These are phyloP conservation scores for Pammene aurita DNA, from an alignment of 2,888 invertebrate genomes.

Conservation along the genomic window DNA sequence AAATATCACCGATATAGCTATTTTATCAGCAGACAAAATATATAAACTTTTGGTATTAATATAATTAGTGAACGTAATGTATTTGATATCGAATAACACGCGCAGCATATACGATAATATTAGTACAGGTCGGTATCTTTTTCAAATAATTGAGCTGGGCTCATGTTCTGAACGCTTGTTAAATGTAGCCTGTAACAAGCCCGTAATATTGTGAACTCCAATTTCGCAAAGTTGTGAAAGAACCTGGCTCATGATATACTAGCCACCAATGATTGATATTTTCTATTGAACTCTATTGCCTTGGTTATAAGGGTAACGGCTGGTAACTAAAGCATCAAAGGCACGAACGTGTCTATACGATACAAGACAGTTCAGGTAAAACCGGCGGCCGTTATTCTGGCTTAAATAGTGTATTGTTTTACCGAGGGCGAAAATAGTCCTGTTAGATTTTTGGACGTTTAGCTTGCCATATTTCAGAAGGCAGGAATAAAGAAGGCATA, in stretches of 20 bases:
- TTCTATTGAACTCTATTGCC: too few species aligned
- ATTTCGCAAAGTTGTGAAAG: not conserved
- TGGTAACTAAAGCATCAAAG: too few species aligned
- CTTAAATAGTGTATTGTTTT: slow-evolving; percentile 12
- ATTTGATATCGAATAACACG: not conserved
- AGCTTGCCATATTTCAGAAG: too few species aligned
- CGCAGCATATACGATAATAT: not conserved
- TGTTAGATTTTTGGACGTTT: too few species aligned
- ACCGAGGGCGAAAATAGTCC: not conserved
- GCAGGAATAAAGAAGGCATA: too few species aligned
- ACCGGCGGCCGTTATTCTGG: too few species aligned
- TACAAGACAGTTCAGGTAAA: not conserved
- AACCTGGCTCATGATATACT: not conserved
- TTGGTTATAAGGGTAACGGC: too few species aligned
- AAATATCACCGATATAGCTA: too few species aligned
- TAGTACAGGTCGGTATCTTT: not conserved
- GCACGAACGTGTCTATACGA: not conserved
- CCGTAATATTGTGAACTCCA: not conserved
- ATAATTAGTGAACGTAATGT: not conserved
- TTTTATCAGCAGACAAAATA: too few species aligned
- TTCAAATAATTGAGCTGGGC: slow-evolving; percentile 7
- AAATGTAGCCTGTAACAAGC: not conserved
- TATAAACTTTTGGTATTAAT: not conserved
- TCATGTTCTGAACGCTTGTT: not conserved
- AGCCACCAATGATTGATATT: too few species aligned